These are phyloP conservation scores for Peromyscus californicus DNA, from an alignment of 2,113 vertebrate species.

Conservation along the genomic window DNA sequence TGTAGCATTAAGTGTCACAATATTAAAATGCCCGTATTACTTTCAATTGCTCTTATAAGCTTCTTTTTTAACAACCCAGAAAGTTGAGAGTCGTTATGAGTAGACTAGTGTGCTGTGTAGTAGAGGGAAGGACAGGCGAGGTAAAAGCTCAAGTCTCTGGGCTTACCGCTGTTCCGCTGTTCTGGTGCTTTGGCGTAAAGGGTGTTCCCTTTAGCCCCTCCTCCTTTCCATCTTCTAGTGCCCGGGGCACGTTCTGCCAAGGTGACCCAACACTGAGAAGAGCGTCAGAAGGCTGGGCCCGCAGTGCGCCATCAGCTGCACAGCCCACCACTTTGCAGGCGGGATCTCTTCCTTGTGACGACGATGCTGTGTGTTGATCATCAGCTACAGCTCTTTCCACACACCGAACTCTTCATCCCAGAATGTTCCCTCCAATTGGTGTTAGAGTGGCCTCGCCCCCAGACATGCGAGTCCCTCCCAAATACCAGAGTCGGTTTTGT, in stretches of 20 bases:
- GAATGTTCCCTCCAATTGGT: constrained; percentile 43
- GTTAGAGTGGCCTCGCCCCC: constrained; percentile 41
- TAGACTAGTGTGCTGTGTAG: constrained; percentile 78
- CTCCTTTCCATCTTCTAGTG: not conserved
- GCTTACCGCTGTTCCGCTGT: not conserved
- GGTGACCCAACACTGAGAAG: constrained; percentile 15
- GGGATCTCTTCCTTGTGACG: constrained; percentile 30
- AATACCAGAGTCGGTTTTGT: constrained; percentile 48
- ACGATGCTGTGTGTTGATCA: not conserved
- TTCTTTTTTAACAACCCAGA: constrained; percentile 88
- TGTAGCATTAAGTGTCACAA: constrained; percentile 91
- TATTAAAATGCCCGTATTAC: constrained; percentile 90
- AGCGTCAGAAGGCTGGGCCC: not conserved
- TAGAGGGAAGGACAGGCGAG: constrained; percentile 63
- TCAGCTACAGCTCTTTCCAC: constrained; percentile 11
- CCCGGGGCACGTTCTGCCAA: constrained; percentile 23
- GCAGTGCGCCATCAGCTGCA: not conserved
- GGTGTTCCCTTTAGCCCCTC: not conserved
- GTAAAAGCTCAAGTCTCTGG: not conserved
- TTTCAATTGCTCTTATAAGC: constrained; percentile 88
- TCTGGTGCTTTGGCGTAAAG: not conserved
- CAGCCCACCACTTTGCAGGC: not conserved
- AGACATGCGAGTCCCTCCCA: constrained; percentile 31
- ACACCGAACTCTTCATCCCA: constrained; percentile 16
- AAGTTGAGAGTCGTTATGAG: constrained; percentile 86